phyloP scores from a whole-genome alignment of 2,888 invertebrate genomes.

The Hirtodrosophila duncani region DNA sequence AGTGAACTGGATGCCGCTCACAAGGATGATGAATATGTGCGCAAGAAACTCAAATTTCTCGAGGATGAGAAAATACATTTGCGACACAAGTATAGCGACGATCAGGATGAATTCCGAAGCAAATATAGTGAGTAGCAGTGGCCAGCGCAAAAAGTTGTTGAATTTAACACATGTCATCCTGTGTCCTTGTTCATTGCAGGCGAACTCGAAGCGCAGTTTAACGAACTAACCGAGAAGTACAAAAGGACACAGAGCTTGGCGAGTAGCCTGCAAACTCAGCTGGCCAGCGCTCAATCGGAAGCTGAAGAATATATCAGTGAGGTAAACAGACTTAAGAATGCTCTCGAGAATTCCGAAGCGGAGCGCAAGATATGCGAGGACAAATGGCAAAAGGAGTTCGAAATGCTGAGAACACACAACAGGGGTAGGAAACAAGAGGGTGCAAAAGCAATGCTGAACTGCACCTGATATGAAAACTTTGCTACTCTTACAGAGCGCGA shows the following conservation, averaged over 20 bases:
- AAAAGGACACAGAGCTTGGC: conserved; percentile 79
- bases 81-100: conserved; percentile 75
- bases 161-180: no score
- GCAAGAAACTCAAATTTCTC: conserved; percentile 75
- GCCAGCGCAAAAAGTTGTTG: background rate
- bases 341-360: conserved; percentile 81
- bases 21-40: conserved; percentile 77
- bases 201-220: conserved; percentile 79
- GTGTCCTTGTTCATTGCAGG: conserved; percentile 44
- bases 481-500: conserved; percentile 80
- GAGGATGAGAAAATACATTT: conserved; percentile 76
- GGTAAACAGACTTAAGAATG: conserved; percentile 79
- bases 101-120: conserved; percentile 75
- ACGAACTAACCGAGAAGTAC: conserved; percentile 79
- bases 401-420: conserved; percentile 82
- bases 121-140: conserved; percentile 71
- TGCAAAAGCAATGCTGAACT: background rate
- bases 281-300: conserved; percentile 74
- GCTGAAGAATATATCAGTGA: conserved; percentile 73
- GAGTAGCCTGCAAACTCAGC: conserved; percentile 73
- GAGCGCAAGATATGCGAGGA: conserved; percentile 81
- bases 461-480: background rate
- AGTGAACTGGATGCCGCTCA: conserved; percentile 76
- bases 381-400: conserved; percentile 83
- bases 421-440: conserved; percentile 74